Evolutionary conservation across 2,797 vertebrate genomes (phyloP).

Genomic region (Botia kubotai): DNA sequence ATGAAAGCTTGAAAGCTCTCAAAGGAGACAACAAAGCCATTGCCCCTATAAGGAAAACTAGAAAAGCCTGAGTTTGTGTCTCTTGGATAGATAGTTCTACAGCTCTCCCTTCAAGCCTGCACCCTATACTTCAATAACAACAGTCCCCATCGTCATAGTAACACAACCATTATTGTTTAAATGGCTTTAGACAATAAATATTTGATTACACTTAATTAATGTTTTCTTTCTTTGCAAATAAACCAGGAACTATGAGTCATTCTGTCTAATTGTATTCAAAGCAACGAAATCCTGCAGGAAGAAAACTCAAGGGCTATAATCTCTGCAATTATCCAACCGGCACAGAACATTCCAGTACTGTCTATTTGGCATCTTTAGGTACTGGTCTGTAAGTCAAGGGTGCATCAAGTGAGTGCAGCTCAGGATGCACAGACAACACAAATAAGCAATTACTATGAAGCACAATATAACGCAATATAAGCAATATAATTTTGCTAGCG

Average conservation of each 20-base stretch:
- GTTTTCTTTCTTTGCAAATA: constrained; percentile 10
- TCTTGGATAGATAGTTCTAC: constrained; percentile 47
- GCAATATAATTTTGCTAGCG: neutral
- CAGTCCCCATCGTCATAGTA: constrained; percentile 13
- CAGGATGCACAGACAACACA: neutral
- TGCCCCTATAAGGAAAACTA: constrained; percentile 32
- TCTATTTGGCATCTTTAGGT: neutral
- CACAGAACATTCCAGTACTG: neutral
- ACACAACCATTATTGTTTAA: constrained; percentile 23
- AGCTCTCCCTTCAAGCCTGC: constrained; percentile 43
- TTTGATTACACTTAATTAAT: constrained; percentile 8
- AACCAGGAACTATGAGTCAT: neutral
- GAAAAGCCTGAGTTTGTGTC: constrained; percentile 48
- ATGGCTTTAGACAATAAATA: constrained; percentile 33
- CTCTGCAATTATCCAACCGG: neutral
- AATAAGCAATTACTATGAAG: neutral
- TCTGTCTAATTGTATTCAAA: constrained; percentile 8
- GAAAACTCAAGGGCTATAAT: neutral
- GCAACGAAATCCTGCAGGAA: neutral
- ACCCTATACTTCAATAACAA: constrained; percentile 16
- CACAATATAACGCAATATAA: neutral
- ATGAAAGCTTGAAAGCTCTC: constrained; percentile 60
- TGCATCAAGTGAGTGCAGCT: neutral
- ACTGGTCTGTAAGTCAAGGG: neutral
- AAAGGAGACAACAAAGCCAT: constrained; percentile 57